Conservation (phyloP, 2,888 invertebrate genomes). For the Strigamia crassipes region DNA sequence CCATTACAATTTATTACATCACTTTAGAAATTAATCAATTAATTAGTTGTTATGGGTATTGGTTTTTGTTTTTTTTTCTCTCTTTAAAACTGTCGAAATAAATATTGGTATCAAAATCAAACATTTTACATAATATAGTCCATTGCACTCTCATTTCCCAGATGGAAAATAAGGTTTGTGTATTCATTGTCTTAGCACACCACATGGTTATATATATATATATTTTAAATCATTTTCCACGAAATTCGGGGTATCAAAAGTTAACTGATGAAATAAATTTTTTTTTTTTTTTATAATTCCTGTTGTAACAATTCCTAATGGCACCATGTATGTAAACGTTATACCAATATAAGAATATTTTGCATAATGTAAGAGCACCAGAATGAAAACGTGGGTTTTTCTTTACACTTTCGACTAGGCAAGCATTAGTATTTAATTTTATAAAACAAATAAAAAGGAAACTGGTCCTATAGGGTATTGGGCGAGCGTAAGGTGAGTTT, state of each 20-base stretch:
- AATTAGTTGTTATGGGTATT: background rate
- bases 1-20: background rate
- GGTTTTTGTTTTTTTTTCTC: background rate
- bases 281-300: background rate
- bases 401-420: constrained; percentile 4
- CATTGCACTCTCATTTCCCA: constrained; percentile 13
- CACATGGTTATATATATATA: no score
- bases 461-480: background rate
- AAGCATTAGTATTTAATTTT: background rate
- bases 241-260: background rate
- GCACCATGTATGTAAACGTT: background rate
- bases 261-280: background rate
- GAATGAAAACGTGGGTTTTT: background rate
- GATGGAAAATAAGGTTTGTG: background rate
- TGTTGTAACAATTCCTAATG: background rate
- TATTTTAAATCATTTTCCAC: background rate
- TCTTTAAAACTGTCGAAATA: background rate
- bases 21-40: background rate
- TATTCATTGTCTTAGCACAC: background rate
- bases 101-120: constrained; percentile 23
- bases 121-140: background rate
- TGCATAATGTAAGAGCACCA: constrained; percentile 42
- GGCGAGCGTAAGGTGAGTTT: background rate
- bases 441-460: background rate
- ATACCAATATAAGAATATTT: constrained; percentile 25